Evolutionary conservation across 1,140 invertebrate species (phyloP), one percentile per base, ranked within the genome.

Genomic region (Calycopis cecrops): DNA sequence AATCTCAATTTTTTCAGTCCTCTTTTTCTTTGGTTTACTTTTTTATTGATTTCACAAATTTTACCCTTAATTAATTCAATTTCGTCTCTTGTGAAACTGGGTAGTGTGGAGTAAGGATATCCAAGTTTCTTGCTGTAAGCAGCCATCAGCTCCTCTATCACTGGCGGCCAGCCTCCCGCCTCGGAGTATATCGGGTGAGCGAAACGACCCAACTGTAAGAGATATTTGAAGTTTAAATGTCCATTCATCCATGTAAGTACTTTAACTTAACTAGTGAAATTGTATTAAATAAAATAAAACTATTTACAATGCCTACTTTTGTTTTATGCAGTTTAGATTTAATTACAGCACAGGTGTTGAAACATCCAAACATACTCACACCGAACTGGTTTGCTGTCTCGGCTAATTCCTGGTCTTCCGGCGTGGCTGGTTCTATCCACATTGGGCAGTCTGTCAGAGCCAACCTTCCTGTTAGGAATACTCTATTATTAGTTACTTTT

Each of bases 131-230:
- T 53, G 65, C 89, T 90, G 35, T 78, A 76, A 16, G 80, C 69
- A 4, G 67, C 73, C 42, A 89, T 76, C 9, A 60, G 67, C 17
- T 73, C 58, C 51, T 79, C 73, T 54, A 89, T 58, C 0, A 64
- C 51, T 10, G 65, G 60, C 0, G 88, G 87, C 71, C 88, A 89
- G 9, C 85, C 77, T 4, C 87, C 87, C 50, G 76, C 67, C 55
- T 72, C 67, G 0, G 85, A 87, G 58, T 81, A 91, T 52, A 92
- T 89, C 0, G 91, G 89, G 73, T 91, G 71, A 0, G 85, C 67
- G 21, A 83, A 84, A 79, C 89, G 89, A 1, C 90, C 90, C 17
- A 62, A 64, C 88, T 85, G 53, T 9, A 70, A 37, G 60, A 33
- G 34, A 55, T 42, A 16, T 9, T 34, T 33, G 7, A 12, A 21